phyloP scores from a whole-genome alignment of 2,797 vertebrate genomes.

The Microctenopoma lineatum region DNA sequence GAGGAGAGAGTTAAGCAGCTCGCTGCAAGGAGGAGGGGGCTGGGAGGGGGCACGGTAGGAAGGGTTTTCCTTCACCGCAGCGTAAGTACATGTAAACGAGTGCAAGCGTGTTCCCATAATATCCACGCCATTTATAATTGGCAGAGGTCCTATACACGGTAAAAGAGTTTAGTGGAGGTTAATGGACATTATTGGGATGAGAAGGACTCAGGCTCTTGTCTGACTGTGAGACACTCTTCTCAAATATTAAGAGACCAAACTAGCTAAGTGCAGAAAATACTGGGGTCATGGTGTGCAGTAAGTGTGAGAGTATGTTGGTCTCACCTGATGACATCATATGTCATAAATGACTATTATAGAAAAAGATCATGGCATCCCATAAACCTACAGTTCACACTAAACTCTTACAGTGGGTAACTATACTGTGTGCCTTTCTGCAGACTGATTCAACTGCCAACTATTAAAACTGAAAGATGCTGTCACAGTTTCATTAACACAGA shows the following conservation, averaged over 20 bases:
- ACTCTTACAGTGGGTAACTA: neutral
- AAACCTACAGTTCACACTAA: slow-evolving; percentile 16
- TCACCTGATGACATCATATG: neutral
- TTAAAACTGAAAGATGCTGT: slow-evolving; percentile 12
- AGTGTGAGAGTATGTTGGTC: neutral
- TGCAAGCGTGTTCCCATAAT: slow-evolving; percentile 85
- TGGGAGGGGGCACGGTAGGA: slow-evolving; percentile 67
- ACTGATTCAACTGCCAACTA: slow-evolving; percentile 29
- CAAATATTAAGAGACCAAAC: slow-evolving; percentile 5
- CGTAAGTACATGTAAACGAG: slow-evolving; percentile 82
- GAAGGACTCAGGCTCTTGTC: slow-evolving; percentile 3
- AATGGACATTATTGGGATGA: slow-evolving; percentile 14
- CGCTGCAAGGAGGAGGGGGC: slow-evolving; percentile 76
- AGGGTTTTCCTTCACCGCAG: slow-evolving; percentile 81
- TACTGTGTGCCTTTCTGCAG: slow-evolving; percentile 31
- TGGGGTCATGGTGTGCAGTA: slow-evolving; percentile 7
- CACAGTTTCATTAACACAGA: slow-evolving; percentile 13
- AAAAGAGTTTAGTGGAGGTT: slow-evolving; percentile 56
- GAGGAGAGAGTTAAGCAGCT: slow-evolving; percentile 85
- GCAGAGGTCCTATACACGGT: slow-evolving; percentile 89
- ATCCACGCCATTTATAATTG: slow-evolving; percentile 88
- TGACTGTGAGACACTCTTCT: slow-evolving; percentile 9
- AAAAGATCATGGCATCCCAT: slow-evolving; percentile 11
- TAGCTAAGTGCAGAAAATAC: slow-evolving; percentile 1
- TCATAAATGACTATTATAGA: slow-evolving; percentile 26